These are phyloP conservation scores for Noturus placidus DNA, from an alignment of 2,113 vertebrate species.

Conservation along the genomic window DNA sequence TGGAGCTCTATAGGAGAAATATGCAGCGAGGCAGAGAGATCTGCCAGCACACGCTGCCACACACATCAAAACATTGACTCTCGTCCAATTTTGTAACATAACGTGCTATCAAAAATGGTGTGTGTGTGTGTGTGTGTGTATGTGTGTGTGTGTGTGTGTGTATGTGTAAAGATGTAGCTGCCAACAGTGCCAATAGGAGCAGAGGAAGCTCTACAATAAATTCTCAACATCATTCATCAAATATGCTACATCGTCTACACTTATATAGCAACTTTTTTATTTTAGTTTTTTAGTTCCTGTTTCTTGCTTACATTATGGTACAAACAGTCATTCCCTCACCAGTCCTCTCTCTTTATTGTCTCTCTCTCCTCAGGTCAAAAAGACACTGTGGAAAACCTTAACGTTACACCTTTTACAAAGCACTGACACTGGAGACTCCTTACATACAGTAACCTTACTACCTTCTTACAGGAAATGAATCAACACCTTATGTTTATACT, in stretches of 20 bases:
- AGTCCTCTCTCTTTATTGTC: too few species aligned
- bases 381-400: too few species aligned
- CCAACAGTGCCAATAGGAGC: too few species aligned
- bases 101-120: not conserved
- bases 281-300: too few species aligned
- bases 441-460: not conserved
- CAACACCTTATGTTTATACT: not conserved
- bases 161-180: not conserved
- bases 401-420: too few species aligned
- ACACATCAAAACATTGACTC: constrained; percentile 15
- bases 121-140: not conserved
- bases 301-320: too few species aligned
- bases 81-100: not conserved
- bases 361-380: too few species aligned
- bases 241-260: not conserved
- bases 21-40: not conserved
- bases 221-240: not conserved
- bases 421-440: too few species aligned
- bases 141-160: not conserved
- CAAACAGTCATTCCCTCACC: too few species aligned
- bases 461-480: not conserved
- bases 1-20: not conserved
- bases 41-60: constrained; percentile 4
- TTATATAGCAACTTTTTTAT: too few species aligned
- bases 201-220: not conserved